Evolutionary conservation across 2,888 invertebrate species (phyloP).

Genomic region (Xanthorhoe designata): DNA sequence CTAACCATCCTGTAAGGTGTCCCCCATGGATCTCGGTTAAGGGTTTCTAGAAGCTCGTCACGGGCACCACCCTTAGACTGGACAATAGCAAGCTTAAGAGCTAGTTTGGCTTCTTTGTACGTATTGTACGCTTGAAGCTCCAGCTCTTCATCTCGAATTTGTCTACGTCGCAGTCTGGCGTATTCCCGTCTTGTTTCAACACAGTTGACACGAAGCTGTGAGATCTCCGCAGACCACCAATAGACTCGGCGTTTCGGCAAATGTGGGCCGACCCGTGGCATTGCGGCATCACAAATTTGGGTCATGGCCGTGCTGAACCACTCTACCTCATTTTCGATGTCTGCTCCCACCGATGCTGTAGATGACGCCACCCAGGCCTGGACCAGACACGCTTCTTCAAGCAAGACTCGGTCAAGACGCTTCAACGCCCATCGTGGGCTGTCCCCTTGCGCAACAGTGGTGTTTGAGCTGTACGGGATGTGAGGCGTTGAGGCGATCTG

Average conservation of each 20-base stretch:
- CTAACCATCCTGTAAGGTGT: no score
- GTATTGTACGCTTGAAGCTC: not conserved
- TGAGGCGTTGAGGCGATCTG: not conserved
- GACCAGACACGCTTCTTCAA: not conserved
- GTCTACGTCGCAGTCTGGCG: not conserved
- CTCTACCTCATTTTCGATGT: not conserved
- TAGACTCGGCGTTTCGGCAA: not conserved
- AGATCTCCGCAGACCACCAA: no score
- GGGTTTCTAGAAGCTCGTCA: conserved; percentile 6
- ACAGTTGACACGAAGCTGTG: not conserved
- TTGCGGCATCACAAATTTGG: conserved; percentile 1
- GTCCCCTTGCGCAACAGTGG: no score
- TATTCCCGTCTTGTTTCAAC: conserved; percentile 2
- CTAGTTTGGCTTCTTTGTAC: not conserved
- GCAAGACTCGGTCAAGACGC: not conserved
- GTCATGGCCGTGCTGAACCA: not conserved
- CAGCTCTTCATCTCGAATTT: not conserved
- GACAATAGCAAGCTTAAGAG: not conserved
- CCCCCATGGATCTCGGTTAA: no score
- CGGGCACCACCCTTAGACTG: not conserved
- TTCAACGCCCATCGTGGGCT: not conserved
- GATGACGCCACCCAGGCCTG: not conserved
- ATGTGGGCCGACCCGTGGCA: not conserved
- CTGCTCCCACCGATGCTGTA: not conserved
- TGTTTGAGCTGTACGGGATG: not conserved